Conservation (phyloP, 2,113 vertebrate genomes). For the Pipra filicauda region DNA sequence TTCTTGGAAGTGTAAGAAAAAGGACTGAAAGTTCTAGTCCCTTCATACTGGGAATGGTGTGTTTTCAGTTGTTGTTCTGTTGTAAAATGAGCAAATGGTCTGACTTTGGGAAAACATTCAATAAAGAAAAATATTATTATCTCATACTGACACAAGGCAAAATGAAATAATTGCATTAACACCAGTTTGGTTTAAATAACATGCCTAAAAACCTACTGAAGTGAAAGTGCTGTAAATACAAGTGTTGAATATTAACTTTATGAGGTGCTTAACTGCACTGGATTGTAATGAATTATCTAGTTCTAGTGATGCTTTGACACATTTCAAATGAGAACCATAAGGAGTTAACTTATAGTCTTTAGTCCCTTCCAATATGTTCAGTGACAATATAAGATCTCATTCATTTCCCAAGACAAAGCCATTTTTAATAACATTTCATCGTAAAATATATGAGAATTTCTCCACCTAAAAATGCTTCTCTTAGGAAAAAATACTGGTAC, state of each 20-base stretch:
- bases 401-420: constrained; percentile 8
- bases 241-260: constrained; percentile 74
- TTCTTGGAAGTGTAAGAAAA: background rate
- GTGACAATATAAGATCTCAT: constrained; percentile 24
- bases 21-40: background rate
- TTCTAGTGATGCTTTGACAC: constrained; percentile 70
- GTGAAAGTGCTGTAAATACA: constrained; percentile 56
- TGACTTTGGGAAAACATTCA: constrained; percentile 7
- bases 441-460: constrained; percentile 7
- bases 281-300: constrained; percentile 77
- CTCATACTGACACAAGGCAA: background rate
- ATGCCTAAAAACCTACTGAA: constrained; percentile 55
- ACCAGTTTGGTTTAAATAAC: constrained; percentile 59
- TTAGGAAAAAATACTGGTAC: background rate
- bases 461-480: background rate
- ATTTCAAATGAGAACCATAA: constrained; percentile 75
- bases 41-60: background rate
- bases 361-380: constrained; percentile 40
- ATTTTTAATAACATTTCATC: background rate
- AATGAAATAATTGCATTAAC: constrained; percentile 61
- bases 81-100: background rate
- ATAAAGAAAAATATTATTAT: constrained; percentile 24
- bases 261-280: constrained; percentile 73
- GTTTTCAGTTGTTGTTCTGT: background rate
- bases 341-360: constrained; percentile 62